These are phyloP conservation scores for Meda fulgida DNA, from an alignment of 2,797 vertebrate species.

Conservation along the genomic window DNA sequence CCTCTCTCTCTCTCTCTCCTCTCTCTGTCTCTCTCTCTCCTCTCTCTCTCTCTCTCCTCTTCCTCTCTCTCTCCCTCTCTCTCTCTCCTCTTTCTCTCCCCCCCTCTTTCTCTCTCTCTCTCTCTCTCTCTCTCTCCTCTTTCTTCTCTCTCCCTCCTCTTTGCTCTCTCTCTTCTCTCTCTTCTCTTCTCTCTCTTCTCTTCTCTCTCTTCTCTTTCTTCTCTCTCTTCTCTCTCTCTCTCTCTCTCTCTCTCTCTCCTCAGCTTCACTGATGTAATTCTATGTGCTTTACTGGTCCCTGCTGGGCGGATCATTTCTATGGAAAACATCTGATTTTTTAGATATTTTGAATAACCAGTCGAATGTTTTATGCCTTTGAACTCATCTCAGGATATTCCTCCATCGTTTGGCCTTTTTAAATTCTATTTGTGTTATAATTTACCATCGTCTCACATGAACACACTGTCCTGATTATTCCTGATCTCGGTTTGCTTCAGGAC, in stretches of 20 bases:
- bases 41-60: conserved; percentile 27
- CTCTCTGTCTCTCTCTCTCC: not conserved
- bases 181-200: conserved; percentile 27
- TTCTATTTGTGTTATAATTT: not conserved
- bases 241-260: conserved; percentile 46
- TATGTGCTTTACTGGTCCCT: conserved; percentile 71
- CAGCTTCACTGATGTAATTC: conserved; percentile 74
- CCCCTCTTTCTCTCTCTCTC: conserved; percentile 33
- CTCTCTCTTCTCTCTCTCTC: not conserved
- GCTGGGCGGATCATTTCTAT: conserved; percentile 68
- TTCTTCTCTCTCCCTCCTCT: conserved; percentile 14
- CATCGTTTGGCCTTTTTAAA: not conserved
- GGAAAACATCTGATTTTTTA: conserved; percentile 76
- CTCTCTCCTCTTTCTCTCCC: conserved; percentile 42
- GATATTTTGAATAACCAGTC: conserved; percentile 62
- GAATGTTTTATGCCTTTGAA: conserved; percentile 54
- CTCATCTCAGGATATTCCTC: conserved; percentile 26
- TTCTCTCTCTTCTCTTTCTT: conserved; percentile 52
- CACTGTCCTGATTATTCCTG: not conserved
- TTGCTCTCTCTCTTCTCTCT: conserved; percentile 35
- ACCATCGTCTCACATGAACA: not conserved
- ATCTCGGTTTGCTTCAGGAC: not conserved
- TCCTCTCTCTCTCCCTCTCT: conserved; percentile 37
- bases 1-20: conserved; percentile 43
- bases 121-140: conserved; percentile 54